phyloP scores from a whole-genome alignment of 2,797 vertebrate species.

The Hippoglossus hippoglossus region DNA sequence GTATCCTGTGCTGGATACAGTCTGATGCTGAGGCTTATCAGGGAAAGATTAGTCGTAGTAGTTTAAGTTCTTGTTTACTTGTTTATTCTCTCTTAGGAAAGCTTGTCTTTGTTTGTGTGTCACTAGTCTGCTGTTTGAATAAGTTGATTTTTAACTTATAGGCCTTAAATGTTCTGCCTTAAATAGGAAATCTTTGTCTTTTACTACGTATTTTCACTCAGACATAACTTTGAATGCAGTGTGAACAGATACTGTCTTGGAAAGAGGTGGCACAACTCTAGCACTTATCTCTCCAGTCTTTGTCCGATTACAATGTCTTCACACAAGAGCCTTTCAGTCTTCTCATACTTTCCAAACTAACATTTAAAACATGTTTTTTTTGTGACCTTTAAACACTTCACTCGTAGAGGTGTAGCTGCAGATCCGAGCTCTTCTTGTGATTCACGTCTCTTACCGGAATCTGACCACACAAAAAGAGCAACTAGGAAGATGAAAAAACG shows the following conservation, averaged over 20 bases:
- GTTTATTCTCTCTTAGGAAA: conserved; percentile 12
- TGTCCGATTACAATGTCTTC: not conserved
- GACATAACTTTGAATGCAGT: conserved; percentile 3
- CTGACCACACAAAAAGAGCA: conserved; percentile 34
- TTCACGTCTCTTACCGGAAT: conserved; percentile 46
- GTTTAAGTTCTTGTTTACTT: conserved; percentile 1
- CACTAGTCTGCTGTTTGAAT: not conserved
- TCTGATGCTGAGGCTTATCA: conserved; percentile 49
- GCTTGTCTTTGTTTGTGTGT: not conserved
- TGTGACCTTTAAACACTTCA: not conserved
- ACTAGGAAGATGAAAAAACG: conserved; percentile 32
- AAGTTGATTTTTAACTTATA: not conserved
- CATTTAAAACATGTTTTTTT: too few relatives aligned
- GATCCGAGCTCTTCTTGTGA: not conserved
- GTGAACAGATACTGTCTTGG: not conserved
- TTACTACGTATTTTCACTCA: not conserved
- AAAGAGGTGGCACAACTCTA: too few relatives aligned
- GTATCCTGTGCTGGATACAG: conserved; percentile 50
- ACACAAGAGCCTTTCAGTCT: not conserved
- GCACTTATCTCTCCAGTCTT: not conserved
- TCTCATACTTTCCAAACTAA: not conserved
- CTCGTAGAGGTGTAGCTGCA: not conserved
- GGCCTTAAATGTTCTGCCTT: not conserved
- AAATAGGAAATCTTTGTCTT: not conserved
- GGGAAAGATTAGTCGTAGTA: conserved; percentile 40